phyloP scores from a whole-genome alignment of 2,113 vertebrate species.

The Dermatemys mawii region DNA sequence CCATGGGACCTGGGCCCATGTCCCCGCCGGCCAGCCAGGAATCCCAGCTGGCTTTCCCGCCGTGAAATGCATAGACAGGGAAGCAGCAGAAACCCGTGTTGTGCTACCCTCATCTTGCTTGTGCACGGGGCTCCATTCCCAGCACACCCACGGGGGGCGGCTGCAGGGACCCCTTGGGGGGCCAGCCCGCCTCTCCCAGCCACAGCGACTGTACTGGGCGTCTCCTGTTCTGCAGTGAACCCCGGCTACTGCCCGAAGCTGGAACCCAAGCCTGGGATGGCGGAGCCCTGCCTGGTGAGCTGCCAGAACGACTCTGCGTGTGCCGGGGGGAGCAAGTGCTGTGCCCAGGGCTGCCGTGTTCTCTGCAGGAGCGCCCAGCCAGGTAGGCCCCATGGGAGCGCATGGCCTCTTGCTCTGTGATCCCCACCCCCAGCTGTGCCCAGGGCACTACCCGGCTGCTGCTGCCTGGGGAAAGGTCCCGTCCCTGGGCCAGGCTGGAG shows the following conservation, averaged over 20 bases:
- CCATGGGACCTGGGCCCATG: too few species aligned
- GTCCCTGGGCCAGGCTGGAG: fast-evolving
- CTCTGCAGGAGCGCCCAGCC: neutral
- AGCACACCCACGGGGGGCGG: too few species aligned
- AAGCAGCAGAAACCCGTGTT: neutral
- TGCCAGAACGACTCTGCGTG: neutral
- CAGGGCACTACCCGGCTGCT: neutral
- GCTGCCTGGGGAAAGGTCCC: neutral
- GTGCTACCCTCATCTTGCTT: too few species aligned
- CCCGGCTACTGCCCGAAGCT: constrained; percentile 56
- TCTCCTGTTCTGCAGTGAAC: constrained; percentile 15
- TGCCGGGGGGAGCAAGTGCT: constrained; percentile 28
- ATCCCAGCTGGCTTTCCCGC: neutral
- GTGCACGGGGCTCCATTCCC: too few species aligned
- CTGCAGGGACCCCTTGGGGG: neutral
- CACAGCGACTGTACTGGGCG: fast-evolving
- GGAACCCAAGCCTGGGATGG: fast-evolving
- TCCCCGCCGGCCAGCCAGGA: neutral
- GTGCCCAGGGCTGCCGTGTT: neutral
- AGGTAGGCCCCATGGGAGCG: neutral
- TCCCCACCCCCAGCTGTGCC: neutral
- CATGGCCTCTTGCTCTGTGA: neutral
- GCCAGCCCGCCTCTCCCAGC: fast-evolving
- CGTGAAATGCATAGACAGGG: neutral
- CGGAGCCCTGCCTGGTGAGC: neutral